A percentile compares a stretch with the other conserved stretches of the same genome.
Evolutionary conservation across 2,113 vertebrate genomes (phyloP).

Genomic region (Hippopotamus amphibius): DNA sequence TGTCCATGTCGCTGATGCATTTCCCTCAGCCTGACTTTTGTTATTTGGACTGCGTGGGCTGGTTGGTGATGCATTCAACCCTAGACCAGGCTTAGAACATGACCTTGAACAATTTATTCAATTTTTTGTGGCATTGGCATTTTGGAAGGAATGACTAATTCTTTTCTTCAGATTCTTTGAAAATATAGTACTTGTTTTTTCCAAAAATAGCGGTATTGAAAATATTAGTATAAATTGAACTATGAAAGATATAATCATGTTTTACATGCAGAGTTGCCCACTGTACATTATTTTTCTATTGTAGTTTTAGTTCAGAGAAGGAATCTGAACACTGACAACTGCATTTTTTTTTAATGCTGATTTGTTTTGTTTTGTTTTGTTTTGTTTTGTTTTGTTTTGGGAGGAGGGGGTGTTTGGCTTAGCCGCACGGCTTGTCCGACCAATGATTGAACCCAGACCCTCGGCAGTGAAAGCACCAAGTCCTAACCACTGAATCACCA

Average conservation of each 20-base stretch:
- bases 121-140: neutral
- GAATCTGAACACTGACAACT: neutral
- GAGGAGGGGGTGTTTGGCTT: too few species aligned
- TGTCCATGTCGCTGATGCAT: neutral
- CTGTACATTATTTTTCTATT: neutral
- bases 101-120: constrained; percentile 8
- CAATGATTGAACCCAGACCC: too few species aligned
- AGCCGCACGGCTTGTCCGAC: too few species aligned
- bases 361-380: neutral
- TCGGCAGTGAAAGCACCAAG: too few species aligned
- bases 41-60: neutral
- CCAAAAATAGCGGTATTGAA: neutral
- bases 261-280: neutral
- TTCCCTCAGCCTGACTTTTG: neutral
- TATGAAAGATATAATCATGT: neutral
- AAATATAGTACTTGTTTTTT: neutral
- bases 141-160: neutral
- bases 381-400: too few species aligned
- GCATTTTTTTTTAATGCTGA: constrained; percentile 15
- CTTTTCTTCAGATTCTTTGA: constrained; percentile 7
- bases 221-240: neutral
- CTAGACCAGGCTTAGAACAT: constrained; percentile 19
- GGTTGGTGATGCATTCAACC: neutral
- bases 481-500: too few species aligned
- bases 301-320: neutral